Percentiles rank a stretch among this genome's conserved stretches.
These are phyloP conservation scores for Sebastes vulpes DNA, from an alignment of 2,797 vertebrate genomes.

Conservation along the genomic window DNA sequence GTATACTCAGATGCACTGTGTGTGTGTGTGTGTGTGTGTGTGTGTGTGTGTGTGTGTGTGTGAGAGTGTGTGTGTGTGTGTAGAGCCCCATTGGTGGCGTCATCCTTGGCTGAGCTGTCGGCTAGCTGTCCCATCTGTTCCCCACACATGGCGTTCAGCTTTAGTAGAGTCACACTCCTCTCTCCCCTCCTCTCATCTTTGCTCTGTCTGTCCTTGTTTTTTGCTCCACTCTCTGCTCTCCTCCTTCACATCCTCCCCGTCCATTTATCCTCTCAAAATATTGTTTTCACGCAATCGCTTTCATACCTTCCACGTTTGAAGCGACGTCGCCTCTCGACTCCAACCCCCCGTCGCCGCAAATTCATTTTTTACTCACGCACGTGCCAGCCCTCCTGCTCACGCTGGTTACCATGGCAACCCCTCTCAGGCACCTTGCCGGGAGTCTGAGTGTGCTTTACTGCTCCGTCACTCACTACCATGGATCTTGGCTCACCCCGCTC, in stretches of 20 bases:
- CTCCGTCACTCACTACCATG: constrained; percentile 73
- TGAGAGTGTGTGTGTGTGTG: constrained; percentile 17
- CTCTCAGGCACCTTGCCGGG: constrained; percentile 67
- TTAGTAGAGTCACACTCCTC: constrained; percentile 57
- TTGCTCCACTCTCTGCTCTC: constrained; percentile 27
- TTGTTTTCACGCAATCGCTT: neutral
- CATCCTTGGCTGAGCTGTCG: constrained; percentile 83
- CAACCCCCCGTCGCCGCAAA: constrained; percentile 52
- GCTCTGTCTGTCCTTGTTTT: constrained; percentile 33
- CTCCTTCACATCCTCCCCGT: constrained; percentile 30
- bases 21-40: constrained; percentile 10
- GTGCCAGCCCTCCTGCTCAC: constrained; percentile 59
- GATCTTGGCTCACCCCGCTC: constrained; percentile 66
- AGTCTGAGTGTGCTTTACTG: constrained; percentile 73
- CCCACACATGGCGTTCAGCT: constrained; percentile 68
- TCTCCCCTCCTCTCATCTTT: constrained; percentile 34
- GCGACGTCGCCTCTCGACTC: constrained; percentile 25
- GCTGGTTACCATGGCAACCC: constrained; percentile 75
- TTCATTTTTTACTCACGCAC: constrained; percentile 63
- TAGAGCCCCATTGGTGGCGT: constrained; percentile 69
- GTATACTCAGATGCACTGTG: constrained; percentile 58
- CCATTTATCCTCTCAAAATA: constrained; percentile 41
- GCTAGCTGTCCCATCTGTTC: constrained; percentile 86
- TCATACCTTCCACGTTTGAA: constrained; percentile 29
- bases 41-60: constrained; percentile 11